These are phyloP conservation scores for Drosophila pseudoobscura DNA, from an alignment of 1,140 invertebrate genomes.

Conservation along the genomic window DNA sequence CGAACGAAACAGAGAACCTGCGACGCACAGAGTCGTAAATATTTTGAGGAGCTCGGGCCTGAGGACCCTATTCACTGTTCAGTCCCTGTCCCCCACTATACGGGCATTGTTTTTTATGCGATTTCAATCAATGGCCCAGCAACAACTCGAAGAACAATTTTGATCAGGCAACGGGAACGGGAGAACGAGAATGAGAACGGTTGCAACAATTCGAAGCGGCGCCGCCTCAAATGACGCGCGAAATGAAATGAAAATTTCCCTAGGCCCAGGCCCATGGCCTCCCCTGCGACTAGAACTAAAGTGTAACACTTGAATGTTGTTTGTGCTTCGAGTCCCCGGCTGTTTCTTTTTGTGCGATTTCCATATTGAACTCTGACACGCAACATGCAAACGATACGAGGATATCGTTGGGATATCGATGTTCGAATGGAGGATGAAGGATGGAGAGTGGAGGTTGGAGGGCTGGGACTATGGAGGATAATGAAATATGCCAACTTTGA, in stretches of 20 bases:
- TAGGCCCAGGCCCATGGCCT: not conserved
- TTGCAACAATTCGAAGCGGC: slow-evolving; percentile 72
- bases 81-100: not conserved
- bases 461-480: slow-evolving; percentile 26
- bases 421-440: too few relatives aligned
- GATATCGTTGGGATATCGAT: slow-evolving; percentile 36
- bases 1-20: slow-evolving; percentile 17
- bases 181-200: not conserved
- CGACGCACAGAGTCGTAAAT: slow-evolving; percentile 43
- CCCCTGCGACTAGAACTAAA: slow-evolving; percentile 48
- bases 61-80: too few relatives aligned
- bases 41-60: slow-evolving; percentile 31
- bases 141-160: slow-evolving; percentile 42
- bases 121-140: slow-evolving; percentile 66
- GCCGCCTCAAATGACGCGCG: slow-evolving; percentile 79
- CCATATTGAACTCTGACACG: slow-evolving; percentile 74
- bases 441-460: not conserved
- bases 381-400: slow-evolving; percentile 62
- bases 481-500: slow-evolving; percentile 79
- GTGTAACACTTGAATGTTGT: slow-evolving; percentile 77
- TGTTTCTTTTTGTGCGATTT: slow-evolving; percentile 24
- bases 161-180: slow-evolving; percentile 16
- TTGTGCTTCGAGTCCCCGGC: slow-evolving; percentile 61
- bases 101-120: slow-evolving; percentile 68
- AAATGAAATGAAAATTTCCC: slow-evolving; percentile 76